Conservation (phyloP, 64 coral and sea anemone genomes). For the Dendrophyllia cribrosa region DNA sequence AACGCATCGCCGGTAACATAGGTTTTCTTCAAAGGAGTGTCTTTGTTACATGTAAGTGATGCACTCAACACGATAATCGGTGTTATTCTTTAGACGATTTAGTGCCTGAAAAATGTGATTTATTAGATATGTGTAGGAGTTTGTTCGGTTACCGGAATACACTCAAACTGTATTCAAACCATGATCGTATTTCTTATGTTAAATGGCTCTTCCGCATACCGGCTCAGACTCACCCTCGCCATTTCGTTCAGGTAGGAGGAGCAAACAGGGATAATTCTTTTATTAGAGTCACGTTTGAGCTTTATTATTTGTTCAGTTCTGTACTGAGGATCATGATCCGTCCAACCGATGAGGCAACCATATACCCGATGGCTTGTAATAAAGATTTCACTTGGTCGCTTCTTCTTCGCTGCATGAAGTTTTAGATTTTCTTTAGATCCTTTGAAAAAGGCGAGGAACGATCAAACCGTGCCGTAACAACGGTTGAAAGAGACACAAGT, state of each 20-base stretch:
- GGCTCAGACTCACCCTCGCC: not conserved
- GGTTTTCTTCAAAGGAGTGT: not conserved
- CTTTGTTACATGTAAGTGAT: conserved; percentile 42
- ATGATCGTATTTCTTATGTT: not conserved
- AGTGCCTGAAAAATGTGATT: not conserved
- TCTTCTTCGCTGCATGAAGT: too few relatives aligned
- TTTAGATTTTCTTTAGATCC: too few relatives aligned
- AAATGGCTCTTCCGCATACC: not conserved
- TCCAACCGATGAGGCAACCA: not conserved
- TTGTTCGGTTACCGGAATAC: not conserved
- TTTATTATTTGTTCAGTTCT: not conserved
- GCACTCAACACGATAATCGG: conserved; percentile 4
- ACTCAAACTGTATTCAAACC: too few relatives aligned
- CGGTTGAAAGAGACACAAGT: too few relatives aligned
- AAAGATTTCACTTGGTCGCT: too few relatives aligned
- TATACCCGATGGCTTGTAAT: not conserved
- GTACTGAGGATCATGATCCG: not conserved
- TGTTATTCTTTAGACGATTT: not conserved
- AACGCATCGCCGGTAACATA: too few relatives aligned
- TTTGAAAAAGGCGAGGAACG: too few relatives aligned
- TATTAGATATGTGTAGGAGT: not conserved
- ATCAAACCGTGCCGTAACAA: too few relatives aligned
- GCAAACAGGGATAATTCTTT: not conserved
- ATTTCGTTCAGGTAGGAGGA: not conserved
- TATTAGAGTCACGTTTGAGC: conserved; percentile 4